phyloP scores from a whole-genome alignment of 2,888 invertebrate species.

The Polydrusus tereticollis region DNA sequence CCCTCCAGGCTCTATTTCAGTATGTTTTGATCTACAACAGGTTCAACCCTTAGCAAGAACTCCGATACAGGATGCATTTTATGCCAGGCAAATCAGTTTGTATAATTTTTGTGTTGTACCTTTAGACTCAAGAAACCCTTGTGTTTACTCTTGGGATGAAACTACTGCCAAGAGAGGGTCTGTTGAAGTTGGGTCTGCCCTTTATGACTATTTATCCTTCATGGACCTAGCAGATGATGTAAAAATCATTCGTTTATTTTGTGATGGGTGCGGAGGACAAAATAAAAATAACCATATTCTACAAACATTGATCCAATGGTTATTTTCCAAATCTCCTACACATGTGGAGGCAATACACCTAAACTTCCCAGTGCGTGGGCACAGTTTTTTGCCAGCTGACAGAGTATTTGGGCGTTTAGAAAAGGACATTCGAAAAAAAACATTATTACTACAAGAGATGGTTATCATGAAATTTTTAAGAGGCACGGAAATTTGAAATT shows the following conservation, averaged over 20 bases:
- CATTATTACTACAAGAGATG: background rate
- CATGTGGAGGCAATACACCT: background rate
- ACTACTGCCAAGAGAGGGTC: background rate
- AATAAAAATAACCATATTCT: background rate
- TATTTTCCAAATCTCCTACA: background rate
- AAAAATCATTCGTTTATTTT: background rate
- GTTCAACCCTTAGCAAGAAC: too few relatives aligned
- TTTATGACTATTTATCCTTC: too few relatives aligned
- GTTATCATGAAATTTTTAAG: background rate
- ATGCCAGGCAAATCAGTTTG: too few relatives aligned
- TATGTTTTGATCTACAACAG: too few relatives aligned
- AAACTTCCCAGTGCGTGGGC: background rate
- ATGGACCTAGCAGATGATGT: too few relatives aligned
- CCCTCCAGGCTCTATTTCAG: too few relatives aligned
- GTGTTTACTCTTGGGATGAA: too few relatives aligned
- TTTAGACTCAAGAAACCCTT: too few relatives aligned
- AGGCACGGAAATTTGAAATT: too few relatives aligned
- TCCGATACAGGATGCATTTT: too few relatives aligned
- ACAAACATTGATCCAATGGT: background rate
- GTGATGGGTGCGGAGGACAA: background rate
- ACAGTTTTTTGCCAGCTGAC: background rate
- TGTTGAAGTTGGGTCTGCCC: background rate
- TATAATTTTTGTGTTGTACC: too few relatives aligned
- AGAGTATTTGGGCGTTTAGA: background rate
- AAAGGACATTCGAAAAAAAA: background rate